Conservation (phyloP, 2,888 invertebrate species). For the Xestia rhomboidea region DNA sequence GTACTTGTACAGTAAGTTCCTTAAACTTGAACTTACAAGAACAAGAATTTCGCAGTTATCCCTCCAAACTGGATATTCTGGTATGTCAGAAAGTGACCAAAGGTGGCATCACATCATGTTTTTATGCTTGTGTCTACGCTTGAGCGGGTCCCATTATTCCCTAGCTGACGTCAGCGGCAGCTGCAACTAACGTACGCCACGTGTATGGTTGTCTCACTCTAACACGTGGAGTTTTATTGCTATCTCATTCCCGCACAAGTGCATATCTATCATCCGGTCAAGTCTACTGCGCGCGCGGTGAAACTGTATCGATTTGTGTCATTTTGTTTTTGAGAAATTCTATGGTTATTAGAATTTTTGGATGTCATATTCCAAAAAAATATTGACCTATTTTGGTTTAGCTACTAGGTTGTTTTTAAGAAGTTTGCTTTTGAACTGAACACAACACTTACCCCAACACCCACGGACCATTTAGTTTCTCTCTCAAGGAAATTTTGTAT, state of each 20-base stretch:
- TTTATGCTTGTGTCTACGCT: constrained; percentile 80
- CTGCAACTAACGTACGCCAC: constrained; percentile 88
- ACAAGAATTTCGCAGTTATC: constrained; percentile 47
- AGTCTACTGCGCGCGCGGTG: constrained; percentile 77
- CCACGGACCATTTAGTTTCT: not conserved
- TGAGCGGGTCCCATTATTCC: constrained; percentile 84
- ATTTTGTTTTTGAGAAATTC: constrained; percentile 60
- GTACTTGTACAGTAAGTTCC: constrained; percentile 23
- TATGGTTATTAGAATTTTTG: constrained; percentile 12
- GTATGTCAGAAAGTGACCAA: constrained; percentile 65
- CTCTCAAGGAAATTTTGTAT: not conserved
- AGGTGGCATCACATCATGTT: constrained; percentile 76
- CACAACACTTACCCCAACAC: not conserved
- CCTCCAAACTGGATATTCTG: constrained; percentile 54
- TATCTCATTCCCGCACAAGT: constrained; percentile 76
- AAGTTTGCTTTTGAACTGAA: not conserved
- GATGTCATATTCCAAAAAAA: not conserved
- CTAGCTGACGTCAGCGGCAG: constrained; percentile 88
- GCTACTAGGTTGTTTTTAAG: not conserved
- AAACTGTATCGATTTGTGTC: constrained; percentile 82
- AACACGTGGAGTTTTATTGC: constrained; percentile 60
- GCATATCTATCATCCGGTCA: constrained; percentile 86
- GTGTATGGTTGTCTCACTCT: constrained; percentile 77
- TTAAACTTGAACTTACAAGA: constrained; percentile 44
- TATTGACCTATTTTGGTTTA: not conserved